Percentiles rank a stretch among this genome's conserved stretches.
These are phyloP conservation scores for Megalonaias nervosa DNA, from an alignment of 1,140 invertebrate species.

Conservation along the genomic window DNA sequence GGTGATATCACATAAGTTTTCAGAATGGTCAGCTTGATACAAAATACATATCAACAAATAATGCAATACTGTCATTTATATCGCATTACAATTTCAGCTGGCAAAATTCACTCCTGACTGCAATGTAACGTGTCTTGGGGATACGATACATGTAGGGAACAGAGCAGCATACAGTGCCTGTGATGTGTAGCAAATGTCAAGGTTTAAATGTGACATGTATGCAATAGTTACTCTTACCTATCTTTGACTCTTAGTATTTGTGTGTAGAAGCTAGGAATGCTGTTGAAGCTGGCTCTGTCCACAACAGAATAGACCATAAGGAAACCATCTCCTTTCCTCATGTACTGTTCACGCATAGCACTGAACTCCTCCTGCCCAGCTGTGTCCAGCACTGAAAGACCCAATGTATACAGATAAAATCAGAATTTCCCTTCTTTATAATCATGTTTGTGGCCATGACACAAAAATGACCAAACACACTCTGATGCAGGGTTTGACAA, in stretches of 20 bases:
- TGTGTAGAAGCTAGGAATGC: slow-evolving; percentile 94
- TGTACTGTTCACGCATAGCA: slow-evolving; percentile 95
- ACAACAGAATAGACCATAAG: slow-evolving; percentile 90
- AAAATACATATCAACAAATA: too few relatives aligned
- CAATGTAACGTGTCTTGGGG: neutral
- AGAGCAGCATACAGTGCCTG: neutral
- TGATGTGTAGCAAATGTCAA: neutral
- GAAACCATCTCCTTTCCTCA: slow-evolving; percentile 79
- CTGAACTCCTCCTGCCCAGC: slow-evolving; percentile 93
- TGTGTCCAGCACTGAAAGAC: slow-evolving; percentile 70
- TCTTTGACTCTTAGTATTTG: slow-evolving; percentile 85
- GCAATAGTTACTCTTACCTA: slow-evolving; percentile 71
- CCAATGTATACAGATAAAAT: too few relatives aligned
- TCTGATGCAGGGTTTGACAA: too few relatives aligned
- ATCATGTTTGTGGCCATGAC: too few relatives aligned
- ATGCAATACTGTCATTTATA: too few relatives aligned
- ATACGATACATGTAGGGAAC: neutral
- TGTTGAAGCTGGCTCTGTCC: slow-evolving; percentile 93
- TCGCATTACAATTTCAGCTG: too few relatives aligned
- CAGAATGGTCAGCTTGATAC: too few relatives aligned
- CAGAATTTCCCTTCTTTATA: too few relatives aligned
- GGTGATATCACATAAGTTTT: too few relatives aligned
- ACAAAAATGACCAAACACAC: too few relatives aligned
- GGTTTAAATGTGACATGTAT: neutral
- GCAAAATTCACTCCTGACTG: neutral